Base-by-base conservation (phyloP, 2,113 vertebrate species). In the Larimichthys polyactis region DNA sequence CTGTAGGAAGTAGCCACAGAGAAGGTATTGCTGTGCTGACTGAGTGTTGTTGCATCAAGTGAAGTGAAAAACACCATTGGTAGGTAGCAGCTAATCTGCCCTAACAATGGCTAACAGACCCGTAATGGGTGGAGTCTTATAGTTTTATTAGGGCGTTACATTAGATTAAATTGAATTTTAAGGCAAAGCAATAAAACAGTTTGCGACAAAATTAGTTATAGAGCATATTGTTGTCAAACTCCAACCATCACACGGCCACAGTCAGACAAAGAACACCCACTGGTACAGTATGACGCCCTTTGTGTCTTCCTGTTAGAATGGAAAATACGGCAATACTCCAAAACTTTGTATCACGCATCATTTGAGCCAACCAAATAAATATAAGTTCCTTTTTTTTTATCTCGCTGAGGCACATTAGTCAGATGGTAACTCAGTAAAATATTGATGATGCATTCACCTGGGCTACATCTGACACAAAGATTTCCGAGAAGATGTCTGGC, bases 301-400 rank as follows among this genome's bases (percentile, higher is more conserved):
- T 90, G 85, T 90, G 76, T 78, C 87, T 88, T 91, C 91, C 86
- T 90, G 90, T 64, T 83, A 5, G 75, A 75, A 72, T 49, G 36
- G 24, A 82, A 78, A 84, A 49, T 19, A 78, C 14, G 14, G 36
- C 52, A 78, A 69, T 46, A 51, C 65, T 84, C 54, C 24, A 75
- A 60, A 75, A 74, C 69, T 85, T 52, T 73, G 58, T 24, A 43
- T 70, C 49, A 73, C 54, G 43, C 85, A 71, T 84, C 57, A 68
- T 76, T 88, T 72, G 48, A 91, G 65, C 72, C 65, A 57, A 83
- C 67, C 69, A 65, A n/a, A n/a, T 75, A 75, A 83, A 91, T 87
- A 72, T 88, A 84, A 69, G 19, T 40, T 7, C 7, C 8, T 40
- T 40, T 44, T 0, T 3, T 36, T 80, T 75, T 43, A 64, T 75